A percentile compares a stretch with the other conserved stretches of the same genome.
phyloP scores from a whole-genome alignment of 2,113 vertebrate species.

The Benitochromis conjunctus region DNA sequence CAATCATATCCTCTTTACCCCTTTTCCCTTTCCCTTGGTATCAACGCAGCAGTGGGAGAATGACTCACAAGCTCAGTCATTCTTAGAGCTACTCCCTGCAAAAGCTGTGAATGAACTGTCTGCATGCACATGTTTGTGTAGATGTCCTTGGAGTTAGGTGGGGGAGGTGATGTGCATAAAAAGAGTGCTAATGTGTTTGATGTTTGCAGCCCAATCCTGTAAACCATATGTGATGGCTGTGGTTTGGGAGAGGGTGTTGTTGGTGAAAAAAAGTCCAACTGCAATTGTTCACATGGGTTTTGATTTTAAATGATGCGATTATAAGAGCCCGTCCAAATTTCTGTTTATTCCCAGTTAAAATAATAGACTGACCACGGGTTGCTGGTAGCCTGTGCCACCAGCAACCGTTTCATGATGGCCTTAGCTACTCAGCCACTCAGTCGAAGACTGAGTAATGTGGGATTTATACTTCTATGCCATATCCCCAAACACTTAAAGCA shows the following conservation, averaged over 20 bases:
- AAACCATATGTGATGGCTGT: slow-evolving; percentile 14
- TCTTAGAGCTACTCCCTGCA: slow-evolving; percentile 46
- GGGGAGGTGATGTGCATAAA: slow-evolving; percentile 1
- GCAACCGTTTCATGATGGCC: not conserved
- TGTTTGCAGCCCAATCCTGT: slow-evolving; percentile 18
- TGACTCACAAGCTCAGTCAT: slow-evolving; percentile 64
- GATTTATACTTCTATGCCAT: not conserved
- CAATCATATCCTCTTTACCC: not conserved
- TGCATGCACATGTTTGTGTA: slow-evolving; percentile 10
- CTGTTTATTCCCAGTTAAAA: not conserved
- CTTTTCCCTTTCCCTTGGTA: not conserved
- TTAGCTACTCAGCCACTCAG: not conserved
- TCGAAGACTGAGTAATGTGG: not conserved
- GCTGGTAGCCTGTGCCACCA: not conserved
- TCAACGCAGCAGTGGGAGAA: slow-evolving; percentile 34
- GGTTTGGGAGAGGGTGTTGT: not conserved
- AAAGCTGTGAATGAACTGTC: slow-evolving; percentile 62
- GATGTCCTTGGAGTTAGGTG: slow-evolving; percentile 10
- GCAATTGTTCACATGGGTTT: not conserved
- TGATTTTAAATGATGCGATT: not conserved
- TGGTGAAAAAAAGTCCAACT: not conserved
- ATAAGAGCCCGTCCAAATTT: not conserved
- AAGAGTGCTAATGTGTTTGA: slow-evolving; percentile 19
- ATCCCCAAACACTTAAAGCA: not conserved
- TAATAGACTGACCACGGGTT: not conserved